Percentiles rank a stretch among this genome's conserved stretches.
Evolutionary conservation across 1,140 invertebrate genomes (phyloP).

Genomic region (Phymorhynchus buccinoides): DNA sequence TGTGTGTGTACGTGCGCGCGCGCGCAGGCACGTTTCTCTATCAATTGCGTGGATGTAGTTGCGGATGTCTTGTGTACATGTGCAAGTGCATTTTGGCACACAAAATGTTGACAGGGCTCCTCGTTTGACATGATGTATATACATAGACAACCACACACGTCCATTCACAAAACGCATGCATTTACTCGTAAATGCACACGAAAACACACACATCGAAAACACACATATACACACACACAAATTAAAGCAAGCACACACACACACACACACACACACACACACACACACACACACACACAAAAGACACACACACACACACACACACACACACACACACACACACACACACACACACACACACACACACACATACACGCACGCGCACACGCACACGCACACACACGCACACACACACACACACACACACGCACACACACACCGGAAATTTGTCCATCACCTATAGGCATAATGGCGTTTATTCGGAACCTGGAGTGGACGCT

Average conservation of each 20-base stretch:
- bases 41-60: neutral
- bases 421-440: neutral
- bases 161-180: neutral
- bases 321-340: constrained; percentile 6
- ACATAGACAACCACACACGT: no score
- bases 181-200: neutral
- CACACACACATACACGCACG: neutral
- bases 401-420: constrained; percentile 19
- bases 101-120: no score
- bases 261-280: constrained; percentile 3
- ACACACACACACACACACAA: neutral
- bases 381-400: constrained; percentile 9
- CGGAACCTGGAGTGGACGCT: no score
- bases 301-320: neutral
- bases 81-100: neutral
- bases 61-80: neutral
- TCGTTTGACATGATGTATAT: no score
- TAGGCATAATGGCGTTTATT: no score
- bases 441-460: neutral
- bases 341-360: constrained; percentile 10
- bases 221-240: neutral
- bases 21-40: neutral
- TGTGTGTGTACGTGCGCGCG: no score
- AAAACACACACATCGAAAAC: neutral
- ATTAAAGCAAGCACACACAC: neutral